Evolutionary conservation across 2,113 vertebrate genomes (phyloP).

Genomic region (Salvelinus sp.): DNA sequence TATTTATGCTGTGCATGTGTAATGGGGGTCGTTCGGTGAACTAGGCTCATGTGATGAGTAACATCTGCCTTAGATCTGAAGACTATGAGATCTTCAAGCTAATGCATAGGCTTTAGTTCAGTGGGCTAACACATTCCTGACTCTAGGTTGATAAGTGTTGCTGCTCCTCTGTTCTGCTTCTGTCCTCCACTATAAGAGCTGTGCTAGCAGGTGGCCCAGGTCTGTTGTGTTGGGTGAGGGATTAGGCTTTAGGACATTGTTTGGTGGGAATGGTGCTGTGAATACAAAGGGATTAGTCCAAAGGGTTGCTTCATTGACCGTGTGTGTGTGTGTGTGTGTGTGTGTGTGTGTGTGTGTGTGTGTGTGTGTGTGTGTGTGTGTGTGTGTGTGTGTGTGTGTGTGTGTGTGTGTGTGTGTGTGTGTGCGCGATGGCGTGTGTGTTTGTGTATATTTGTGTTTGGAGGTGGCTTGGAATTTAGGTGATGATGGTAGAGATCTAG

Average conservation of each 20-base stretch:
- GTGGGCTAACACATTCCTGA: no score
- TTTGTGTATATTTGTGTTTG: conserved; percentile 9
- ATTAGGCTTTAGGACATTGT: conserved; percentile 69
- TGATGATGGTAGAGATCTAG: conserved; percentile 58
- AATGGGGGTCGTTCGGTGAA: no score
- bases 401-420: conserved; percentile 38
- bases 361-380: conserved; percentile 44
- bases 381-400: conserved; percentile 27
- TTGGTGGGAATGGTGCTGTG: conserved; percentile 67
- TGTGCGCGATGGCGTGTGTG: conserved; percentile 36
- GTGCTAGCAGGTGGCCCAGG: conserved; percentile 70
- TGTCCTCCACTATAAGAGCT: conserved; percentile 39
- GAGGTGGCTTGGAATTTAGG: conserved; percentile 46
- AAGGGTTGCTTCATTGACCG: conserved; percentile 65
- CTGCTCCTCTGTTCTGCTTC: conserved; percentile 6
- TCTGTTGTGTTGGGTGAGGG: conserved; percentile 64
- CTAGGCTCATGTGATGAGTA: no score
- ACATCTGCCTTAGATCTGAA: no score
- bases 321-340: conserved; percentile 37
- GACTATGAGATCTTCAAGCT: no score
- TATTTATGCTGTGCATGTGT: background rate
- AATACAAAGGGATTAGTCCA: conserved; percentile 78
- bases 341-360: conserved; percentile 32
- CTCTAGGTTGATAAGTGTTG: no score
- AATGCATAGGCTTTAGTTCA: no score